A percentile compares a stretch with the other conserved stretches of the same genome.
These are phyloP conservation scores for Agriopis leucophaearia DNA, from an alignment of 2,888 invertebrate genomes.

Conservation along the genomic window DNA sequence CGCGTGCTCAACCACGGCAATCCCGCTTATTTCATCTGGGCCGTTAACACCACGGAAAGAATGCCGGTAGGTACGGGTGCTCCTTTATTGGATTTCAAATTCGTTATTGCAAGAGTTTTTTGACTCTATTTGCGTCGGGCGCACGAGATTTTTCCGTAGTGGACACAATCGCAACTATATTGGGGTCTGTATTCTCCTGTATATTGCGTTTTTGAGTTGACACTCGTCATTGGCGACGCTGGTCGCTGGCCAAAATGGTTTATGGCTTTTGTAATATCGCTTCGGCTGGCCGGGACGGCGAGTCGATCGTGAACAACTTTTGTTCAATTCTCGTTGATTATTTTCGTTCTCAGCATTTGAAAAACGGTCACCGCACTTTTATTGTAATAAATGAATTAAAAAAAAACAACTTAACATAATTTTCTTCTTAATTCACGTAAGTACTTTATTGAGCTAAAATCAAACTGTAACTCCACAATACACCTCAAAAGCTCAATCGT, in stretches of 20 bases:
- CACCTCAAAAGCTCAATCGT: constrained; percentile 15
- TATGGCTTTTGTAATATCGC: constrained; percentile 69
- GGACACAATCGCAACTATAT: constrained; percentile 67
- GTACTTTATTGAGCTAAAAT: background rate
- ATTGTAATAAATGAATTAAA: no score
- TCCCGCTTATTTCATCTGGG: constrained; percentile 25
- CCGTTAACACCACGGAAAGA: constrained; percentile 44
- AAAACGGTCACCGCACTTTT: background rate
- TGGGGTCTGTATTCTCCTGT: constrained; percentile 57
- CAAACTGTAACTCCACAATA: background rate
- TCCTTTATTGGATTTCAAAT: constrained; percentile 78
- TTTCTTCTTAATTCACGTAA: no score
- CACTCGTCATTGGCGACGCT: constrained; percentile 60
- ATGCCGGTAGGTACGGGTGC: constrained; percentile 52
- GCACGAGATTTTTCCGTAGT: constrained; percentile 69
- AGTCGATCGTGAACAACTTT: constrained; percentile 18
- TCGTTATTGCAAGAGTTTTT: constrained; percentile 78
- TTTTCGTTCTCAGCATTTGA: background rate
- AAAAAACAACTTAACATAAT: background rate
- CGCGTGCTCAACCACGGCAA: constrained; percentile 14
- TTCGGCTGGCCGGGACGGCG: constrained; percentile 16
- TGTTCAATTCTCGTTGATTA: background rate
- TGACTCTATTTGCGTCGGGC: constrained; percentile 60
- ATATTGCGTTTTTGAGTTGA: constrained; percentile 73
- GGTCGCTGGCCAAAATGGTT: constrained; percentile 59